These are phyloP conservation scores for Troides helena DNA, from an alignment of 2,888 invertebrate species.

Conservation along the genomic window DNA sequence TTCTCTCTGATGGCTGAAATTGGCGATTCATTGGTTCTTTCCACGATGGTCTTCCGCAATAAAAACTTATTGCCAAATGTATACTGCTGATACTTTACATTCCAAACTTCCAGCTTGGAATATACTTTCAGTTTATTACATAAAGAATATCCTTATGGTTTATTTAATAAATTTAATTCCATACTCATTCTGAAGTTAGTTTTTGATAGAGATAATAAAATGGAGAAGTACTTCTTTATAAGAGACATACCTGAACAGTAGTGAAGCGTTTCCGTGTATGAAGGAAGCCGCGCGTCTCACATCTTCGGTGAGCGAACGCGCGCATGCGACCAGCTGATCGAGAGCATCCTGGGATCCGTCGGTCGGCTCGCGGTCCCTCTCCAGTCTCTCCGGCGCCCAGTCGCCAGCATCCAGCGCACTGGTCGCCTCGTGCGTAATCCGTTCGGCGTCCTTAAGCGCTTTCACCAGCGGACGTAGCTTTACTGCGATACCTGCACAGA, in stretches of 20 bases:
- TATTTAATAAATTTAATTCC: no score
- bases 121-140: no score
- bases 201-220: no score
- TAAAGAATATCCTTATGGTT: no score
- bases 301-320: slow-evolving; percentile 92
- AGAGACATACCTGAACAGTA: slow-evolving; percentile 83
- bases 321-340: slow-evolving; percentile 93
- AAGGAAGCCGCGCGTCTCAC: slow-evolving; percentile 94
- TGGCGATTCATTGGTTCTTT: no score
- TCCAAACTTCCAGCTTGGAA: no score
- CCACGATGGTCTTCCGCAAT: no score
- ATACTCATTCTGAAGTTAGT: no score
- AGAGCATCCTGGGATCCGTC: slow-evolving; percentile 88
- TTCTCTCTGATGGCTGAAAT: no score
- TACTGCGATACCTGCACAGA: slow-evolving; percentile 77
- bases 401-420: slow-evolving; percentile 86
- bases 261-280: slow-evolving; percentile 91
- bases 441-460: slow-evolving; percentile 89
- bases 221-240: background rate
- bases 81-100: no score
- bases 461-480: slow-evolving; percentile 89
- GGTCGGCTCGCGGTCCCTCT: slow-evolving; percentile 72
- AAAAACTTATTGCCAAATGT: no score
- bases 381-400: slow-evolving; percentile 87
- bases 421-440: slow-evolving; percentile 88